These are phyloP conservation scores for Drosophila azteca DNA, from an alignment of 1,140 invertebrate genomes.

Conservation along the genomic window DNA sequence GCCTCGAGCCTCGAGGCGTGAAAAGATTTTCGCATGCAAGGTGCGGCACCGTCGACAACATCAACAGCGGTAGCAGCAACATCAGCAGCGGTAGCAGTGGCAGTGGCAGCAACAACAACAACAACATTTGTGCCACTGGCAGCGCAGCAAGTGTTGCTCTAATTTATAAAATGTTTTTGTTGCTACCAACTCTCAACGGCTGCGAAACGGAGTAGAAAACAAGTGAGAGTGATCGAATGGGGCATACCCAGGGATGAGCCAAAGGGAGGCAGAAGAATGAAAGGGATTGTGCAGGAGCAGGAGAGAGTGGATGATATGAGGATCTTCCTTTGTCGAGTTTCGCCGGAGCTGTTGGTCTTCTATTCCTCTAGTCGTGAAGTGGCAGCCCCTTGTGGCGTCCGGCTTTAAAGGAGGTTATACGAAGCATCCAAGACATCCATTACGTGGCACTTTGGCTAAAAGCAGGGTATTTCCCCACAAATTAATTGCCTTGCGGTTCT, in stretches of 20 bases:
- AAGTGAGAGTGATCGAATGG: conserved; percentile 10
- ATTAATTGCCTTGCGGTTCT: conserved; percentile 80
- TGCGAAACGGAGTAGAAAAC: conserved; percentile 10
- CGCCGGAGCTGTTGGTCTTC: no score
- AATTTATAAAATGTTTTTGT: conserved; percentile 78
- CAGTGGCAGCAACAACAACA: conserved; percentile 1
- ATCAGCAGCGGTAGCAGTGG: conserved; percentile 13
- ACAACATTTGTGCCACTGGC: conserved; percentile 16
- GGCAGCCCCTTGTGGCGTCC: no score
- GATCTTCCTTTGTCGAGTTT: no score
- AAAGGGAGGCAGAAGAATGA: background rate
- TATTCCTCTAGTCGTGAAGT: no score
- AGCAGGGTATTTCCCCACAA: conserved; percentile 62
- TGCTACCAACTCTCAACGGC: conserved; percentile 57
- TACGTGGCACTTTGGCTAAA: background rate
- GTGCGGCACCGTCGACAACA: conserved; percentile 57
- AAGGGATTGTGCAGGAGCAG: background rate
- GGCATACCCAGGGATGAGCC: conserved; percentile 26
- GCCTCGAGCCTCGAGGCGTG: conserved; percentile 60
- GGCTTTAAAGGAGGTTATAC: no score
- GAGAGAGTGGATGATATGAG: no score
- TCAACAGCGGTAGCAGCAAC: conserved; percentile 28
- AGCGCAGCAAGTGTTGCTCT: conserved; percentile 76
- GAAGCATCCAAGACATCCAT: background rate
- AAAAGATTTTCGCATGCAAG: conserved; percentile 80